Evolutionary conservation across 2,888 invertebrate species (phyloP).

Genomic region (Drosophila ezoana): DNA sequence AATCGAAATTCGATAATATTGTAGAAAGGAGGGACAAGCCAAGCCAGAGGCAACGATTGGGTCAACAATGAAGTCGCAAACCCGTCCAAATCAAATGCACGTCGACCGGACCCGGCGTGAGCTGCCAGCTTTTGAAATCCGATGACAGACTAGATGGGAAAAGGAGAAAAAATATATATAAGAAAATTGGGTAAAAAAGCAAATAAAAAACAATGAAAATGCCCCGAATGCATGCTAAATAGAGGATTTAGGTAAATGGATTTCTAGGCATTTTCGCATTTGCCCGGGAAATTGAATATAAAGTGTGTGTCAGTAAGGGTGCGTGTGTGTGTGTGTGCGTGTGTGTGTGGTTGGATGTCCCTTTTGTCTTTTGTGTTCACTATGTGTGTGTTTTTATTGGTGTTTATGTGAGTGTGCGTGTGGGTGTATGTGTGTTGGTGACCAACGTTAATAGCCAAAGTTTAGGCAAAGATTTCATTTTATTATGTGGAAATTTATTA

Average conservation of each 20-base stretch:
- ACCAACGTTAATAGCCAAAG: constrained; percentile 71
- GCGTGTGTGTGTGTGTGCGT: constrained; percentile 10
- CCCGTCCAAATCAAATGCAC: constrained; percentile 64
- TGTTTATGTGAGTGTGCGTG: constrained; percentile 17
- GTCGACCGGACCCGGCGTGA: constrained; percentile 10
- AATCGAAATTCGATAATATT: constrained; percentile 80
- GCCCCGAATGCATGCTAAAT: constrained; percentile 82
- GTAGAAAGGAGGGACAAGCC: constrained; percentile 32
- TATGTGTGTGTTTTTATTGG: constrained; percentile 27
- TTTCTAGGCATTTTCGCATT: constrained; percentile 80
- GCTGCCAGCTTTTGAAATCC: constrained; percentile 72
- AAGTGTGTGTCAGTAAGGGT: constrained; percentile 46
- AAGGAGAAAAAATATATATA: constrained; percentile 1
- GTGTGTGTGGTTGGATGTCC: constrained; percentile 9
- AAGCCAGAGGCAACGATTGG: constrained; percentile 45
- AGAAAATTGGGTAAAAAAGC: constrained; percentile 43
- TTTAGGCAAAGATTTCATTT: constrained; percentile 77
- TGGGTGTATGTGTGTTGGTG: constrained; percentile 18
- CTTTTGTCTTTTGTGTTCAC: constrained; percentile 41
- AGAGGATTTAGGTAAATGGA: constrained; percentile 83
- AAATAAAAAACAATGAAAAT: constrained; percentile 78
- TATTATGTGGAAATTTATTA: constrained; percentile 78
- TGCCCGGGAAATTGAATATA: constrained; percentile 75
- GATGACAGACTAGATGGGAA: constrained; percentile 58
- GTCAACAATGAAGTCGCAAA: constrained; percentile 51